Conservation (phyloP, 2,113 vertebrate genomes). For the Otolemur garnettii region DNA sequence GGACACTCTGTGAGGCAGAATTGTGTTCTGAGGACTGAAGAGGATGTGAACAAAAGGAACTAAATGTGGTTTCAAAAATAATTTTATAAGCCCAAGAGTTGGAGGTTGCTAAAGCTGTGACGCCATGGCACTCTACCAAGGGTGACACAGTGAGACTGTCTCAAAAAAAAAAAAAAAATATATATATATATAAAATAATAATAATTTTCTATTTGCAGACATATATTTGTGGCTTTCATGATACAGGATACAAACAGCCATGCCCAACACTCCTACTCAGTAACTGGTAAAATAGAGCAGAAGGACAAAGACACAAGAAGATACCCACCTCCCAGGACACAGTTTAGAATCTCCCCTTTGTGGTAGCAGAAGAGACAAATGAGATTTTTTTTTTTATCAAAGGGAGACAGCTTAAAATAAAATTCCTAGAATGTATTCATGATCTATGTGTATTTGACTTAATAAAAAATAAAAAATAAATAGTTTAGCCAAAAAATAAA, state of each 20-base stretch:
- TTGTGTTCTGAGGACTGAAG: neutral
- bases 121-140: too few species aligned
- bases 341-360: neutral
- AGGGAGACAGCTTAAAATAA: neutral
- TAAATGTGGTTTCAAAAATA: neutral
- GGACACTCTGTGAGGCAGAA: too few species aligned
- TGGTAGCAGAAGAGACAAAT: neutral
- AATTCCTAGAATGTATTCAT: neutral
- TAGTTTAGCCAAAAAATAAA: neutral
- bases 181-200: too few species aligned
- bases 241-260: too few species aligned
- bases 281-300: neutral
- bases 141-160: too few species aligned
- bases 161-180: too few species aligned
- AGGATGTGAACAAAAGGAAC: neutral
- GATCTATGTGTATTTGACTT: too few species aligned
- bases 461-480: too few species aligned
- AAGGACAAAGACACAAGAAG: neutral
- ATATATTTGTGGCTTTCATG: neutral
- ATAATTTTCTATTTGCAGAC: neutral
- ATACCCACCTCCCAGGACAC: rapidly evolving
- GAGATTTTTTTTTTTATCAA: neutral
- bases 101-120: too few species aligned
- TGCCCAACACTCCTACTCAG: neutral
- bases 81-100: too few species aligned